Percentiles rank a stretch among this genome's conserved stretches.
Evolutionary conservation across 1,140 invertebrate genomes (phyloP).

Genomic region (Drosophila lacteicornis): DNA sequence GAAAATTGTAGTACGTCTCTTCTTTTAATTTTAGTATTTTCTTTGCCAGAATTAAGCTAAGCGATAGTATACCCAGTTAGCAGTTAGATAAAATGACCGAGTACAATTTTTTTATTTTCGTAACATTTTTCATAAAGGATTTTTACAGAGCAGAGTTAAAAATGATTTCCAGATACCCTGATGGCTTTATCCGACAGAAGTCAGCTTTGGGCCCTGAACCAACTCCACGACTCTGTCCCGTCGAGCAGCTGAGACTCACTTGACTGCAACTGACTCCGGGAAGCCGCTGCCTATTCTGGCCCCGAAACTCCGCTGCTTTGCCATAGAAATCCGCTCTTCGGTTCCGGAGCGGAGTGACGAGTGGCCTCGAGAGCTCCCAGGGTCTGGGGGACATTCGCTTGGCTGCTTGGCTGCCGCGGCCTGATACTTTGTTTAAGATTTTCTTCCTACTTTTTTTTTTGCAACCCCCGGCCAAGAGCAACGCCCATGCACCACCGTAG

Average conservation of each 20-base stretch:
- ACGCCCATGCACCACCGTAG: constrained; percentile 69
- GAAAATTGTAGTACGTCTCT: neutral
- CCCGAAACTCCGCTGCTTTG: constrained; percentile 37
- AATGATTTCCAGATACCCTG: constrained; percentile 8
- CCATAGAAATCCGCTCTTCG: constrained; percentile 30
- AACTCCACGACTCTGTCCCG: constrained; percentile 41
- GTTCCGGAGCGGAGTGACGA: constrained; percentile 35
- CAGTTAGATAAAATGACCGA: too few relatives aligned
- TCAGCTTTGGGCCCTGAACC: constrained; percentile 65
- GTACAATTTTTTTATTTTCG: neutral
- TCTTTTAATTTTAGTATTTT: neutral
- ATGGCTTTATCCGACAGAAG: constrained; percentile 20
- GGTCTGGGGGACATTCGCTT: constrained; percentile 54
- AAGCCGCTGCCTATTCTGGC: constrained; percentile 38
- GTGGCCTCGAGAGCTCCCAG: constrained; percentile 47
- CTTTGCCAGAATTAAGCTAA: too few relatives aligned
- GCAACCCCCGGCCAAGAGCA: constrained; percentile 67
- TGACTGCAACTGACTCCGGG: constrained; percentile 50
- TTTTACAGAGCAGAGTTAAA: neutral
- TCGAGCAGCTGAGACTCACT: constrained; percentile 53
- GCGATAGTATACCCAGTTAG: too few relatives aligned
- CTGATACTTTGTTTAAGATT: constrained; percentile 80
- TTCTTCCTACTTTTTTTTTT: constrained; percentile 23
- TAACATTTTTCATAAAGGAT: too few relatives aligned
- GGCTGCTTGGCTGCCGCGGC: constrained; percentile 67